Evolutionary conservation across 2,113 vertebrate species (phyloP).

Genomic region (Mus musculus): GRCm39 chr12:60065001-60065500

Average conservation of each 20-base stretch:
- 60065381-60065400: neutral
- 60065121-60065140: neutral
- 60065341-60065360: neutral
- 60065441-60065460: neutral
- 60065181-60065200: neutral
- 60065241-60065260: neutral
- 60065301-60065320: conserved; percentile 6
- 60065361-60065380: neutral
- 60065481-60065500: neutral
- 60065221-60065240: neutral
- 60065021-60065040: neutral
- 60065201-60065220: neutral
- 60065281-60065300: neutral
- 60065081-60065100: neutral
- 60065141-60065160: neutral
- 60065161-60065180: neutral
- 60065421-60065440: neutral
- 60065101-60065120: neutral
- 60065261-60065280: neutral
- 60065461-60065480: neutral
- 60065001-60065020: neutral
- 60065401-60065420: neutral
- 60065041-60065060: neutral
- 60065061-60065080: neutral
- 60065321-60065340: neutral